Percentiles rank a stretch among this genome's conserved stretches.
Conservation (phyloP, 64 coral and sea anemone genomes). For the Montipora efflorescens region DNA sequence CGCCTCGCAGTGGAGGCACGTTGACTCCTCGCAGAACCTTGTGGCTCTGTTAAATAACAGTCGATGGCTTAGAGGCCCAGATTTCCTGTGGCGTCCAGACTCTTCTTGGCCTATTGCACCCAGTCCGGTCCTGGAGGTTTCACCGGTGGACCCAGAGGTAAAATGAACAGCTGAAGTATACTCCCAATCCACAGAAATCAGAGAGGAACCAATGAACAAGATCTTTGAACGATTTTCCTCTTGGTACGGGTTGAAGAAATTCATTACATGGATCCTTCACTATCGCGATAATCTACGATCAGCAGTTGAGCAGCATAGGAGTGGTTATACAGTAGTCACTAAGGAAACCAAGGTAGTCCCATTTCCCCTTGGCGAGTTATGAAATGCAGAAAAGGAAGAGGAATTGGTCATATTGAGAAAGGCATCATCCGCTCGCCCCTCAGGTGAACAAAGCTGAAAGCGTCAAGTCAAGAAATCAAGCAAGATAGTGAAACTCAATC, state of each 20-base stretch:
- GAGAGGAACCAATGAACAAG: constrained; percentile 1
- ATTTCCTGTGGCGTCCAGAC: constrained; percentile 23
- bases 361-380: constrained; percentile 1
- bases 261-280: background rate
- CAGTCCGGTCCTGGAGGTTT: background rate
- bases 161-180: constrained; percentile 22
- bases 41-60: background rate
- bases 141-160: constrained; percentile 1
- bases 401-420: constrained; percentile 26
- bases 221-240: constrained; percentile 21
- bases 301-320: background rate
- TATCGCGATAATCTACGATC: constrained; percentile 27
- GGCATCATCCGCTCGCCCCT: background rate
- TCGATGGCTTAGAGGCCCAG: constrained; percentile 13
- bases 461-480: background rate
- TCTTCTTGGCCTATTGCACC: background rate
- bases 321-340: background rate
- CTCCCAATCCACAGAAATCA: constrained; percentile 23
- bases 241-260: background rate
- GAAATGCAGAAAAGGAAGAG: constrained; percentile 7
- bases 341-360: constrained; percentile 1
- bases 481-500: background rate
- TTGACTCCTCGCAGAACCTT: too few relatives aligned
- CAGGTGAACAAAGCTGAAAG: constrained; percentile 18
- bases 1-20: too few relatives aligned